Base-by-base conservation (phyloP, 2,113 vertebrate species). In the Scomber scombrus region DNA sequence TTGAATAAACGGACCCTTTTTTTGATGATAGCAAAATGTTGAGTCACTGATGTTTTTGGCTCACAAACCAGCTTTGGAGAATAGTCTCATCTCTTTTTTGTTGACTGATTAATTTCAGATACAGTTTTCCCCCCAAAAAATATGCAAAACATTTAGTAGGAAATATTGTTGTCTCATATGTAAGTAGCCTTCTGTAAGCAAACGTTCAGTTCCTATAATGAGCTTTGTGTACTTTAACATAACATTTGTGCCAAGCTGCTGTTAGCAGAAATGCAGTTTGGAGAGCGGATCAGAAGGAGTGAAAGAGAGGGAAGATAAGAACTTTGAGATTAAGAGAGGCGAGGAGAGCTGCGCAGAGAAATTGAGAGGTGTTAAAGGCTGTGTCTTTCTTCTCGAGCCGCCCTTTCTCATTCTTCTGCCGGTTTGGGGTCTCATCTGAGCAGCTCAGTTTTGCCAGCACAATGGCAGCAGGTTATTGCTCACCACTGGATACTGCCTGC, bases 401-500 rank as follows among this genome's bases (percentile, higher is more conserved):
- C 21, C 11, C 11, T n/a, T 40, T 72, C 21, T 62, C 61, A 26
- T 72, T 69, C 51, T 40, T 62, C 51, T 4, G 47, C 11, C 13
- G 2, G 54, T 71, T 23, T 64, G 52, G 47, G 50, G 40, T 85
- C 58, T 69, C 14, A n/a, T 63, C 61, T 56, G 49, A 68, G 77
- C 47, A 19, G 49, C n/a, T 72, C 6, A 10, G 49, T 8, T 67
- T 50, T 65, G 63, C 54, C 29, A 34, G 55, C 15, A 45, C 46
- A 9, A 65, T 4, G 15, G 19, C 69, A 82, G 78, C 18, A 3
- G 0, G 50, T 86, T 74, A 72, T 67, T 71, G 64, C 77, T 75
- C 85, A 23, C 74, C 45, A 18, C 78, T 82, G 84, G 74, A 82
- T 67, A 40, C 60, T 26, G 73, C 71, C 55, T 61, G n/a, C 78